Evolutionary conservation across 2,888 invertebrate species (phyloP).

Genomic region (Trimorus sp.): DNA sequence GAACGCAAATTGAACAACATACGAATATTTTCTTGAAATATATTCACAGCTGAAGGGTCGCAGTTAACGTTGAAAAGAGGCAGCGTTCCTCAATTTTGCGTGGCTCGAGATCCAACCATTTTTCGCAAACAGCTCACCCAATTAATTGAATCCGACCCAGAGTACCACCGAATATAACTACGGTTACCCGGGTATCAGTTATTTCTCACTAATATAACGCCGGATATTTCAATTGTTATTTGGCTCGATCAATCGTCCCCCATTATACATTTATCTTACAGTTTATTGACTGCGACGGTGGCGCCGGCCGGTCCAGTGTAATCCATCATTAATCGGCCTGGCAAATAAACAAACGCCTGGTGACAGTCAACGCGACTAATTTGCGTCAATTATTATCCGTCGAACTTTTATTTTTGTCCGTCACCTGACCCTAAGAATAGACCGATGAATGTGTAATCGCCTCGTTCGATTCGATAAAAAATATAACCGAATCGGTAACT

Average conservation of each 20-base stretch:
- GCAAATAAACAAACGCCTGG: constrained; percentile 6
- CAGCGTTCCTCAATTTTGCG: constrained; percentile 47
- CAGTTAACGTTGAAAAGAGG: constrained; percentile 50
- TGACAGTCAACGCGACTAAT: not conserved
- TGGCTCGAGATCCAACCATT: constrained; percentile 40
- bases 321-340: constrained; percentile 19
- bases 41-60: constrained; percentile 54
- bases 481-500: too few species aligned
- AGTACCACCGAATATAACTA: constrained; percentile 45
- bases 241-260: constrained; percentile 31
- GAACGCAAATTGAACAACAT: constrained; percentile 22
- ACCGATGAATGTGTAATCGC: not conserved
- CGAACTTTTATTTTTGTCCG: too few species aligned
- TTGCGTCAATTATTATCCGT: constrained; percentile 11
- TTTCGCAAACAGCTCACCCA: constrained; percentile 53
- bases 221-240: constrained; percentile 48
- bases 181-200: constrained; percentile 50
- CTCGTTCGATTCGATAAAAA: not conserved
- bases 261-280: constrained; percentile 31
- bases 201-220: constrained; percentile 51
- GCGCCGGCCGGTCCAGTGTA: too few species aligned
- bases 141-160: constrained; percentile 58
- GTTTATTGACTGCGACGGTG: constrained; percentile 22
- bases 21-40: constrained; percentile 45
- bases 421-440: constrained; percentile 1